phyloP scores from a whole-genome alignment of 35 echinoderm and acorn worm species.

The Acanthaster planci region DNA sequence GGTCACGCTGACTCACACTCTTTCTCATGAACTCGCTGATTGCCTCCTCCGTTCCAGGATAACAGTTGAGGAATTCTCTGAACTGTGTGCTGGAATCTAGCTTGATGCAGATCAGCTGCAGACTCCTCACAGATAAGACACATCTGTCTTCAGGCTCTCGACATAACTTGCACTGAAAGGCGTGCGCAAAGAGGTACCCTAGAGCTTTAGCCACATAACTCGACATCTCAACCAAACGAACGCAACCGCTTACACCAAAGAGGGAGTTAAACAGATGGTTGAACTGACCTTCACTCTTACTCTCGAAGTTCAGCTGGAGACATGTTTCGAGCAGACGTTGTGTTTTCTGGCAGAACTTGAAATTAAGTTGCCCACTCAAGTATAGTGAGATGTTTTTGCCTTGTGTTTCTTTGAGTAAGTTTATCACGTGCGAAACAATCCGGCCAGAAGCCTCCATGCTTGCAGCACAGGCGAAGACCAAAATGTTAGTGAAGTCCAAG shows the following conservation, averaged over 20 bases:
- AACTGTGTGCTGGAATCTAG: slow-evolving; percentile 54
- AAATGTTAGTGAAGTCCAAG: slow-evolving; percentile 36
- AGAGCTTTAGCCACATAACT: slow-evolving; percentile 49
- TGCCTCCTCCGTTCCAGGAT: slow-evolving; percentile 32
- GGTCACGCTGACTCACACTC: neutral
- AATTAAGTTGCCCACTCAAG: slow-evolving; percentile 38
- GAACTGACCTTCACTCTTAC: slow-evolving; percentile 24
- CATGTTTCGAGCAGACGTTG: slow-evolving; percentile 47
- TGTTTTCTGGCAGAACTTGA: slow-evolving; percentile 21
- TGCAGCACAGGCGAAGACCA: slow-evolving; percentile 39
- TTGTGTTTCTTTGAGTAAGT: slow-evolving; percentile 11
- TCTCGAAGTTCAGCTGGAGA: slow-evolving; percentile 52
- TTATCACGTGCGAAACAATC: slow-evolving; percentile 23
- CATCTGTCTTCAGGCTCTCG: neutral
- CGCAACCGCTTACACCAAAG: neutral
- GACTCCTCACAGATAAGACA: slow-evolving; percentile 1
- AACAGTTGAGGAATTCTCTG: slow-evolving; percentile 44
- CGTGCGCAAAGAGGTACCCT: slow-evolving; percentile 26
- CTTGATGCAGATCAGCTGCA: slow-evolving; percentile 32
- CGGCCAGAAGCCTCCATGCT: slow-evolving; percentile 14
- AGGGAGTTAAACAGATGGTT: slow-evolving; percentile 30
- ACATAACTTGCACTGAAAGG: neutral
- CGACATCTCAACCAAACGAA: slow-evolving; percentile 45
- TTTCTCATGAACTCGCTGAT: neutral
- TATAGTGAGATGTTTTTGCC: slow-evolving; percentile 30